Conservation (phyloP, 2,888 invertebrate species). For the Spisula subtruncata region DNA sequence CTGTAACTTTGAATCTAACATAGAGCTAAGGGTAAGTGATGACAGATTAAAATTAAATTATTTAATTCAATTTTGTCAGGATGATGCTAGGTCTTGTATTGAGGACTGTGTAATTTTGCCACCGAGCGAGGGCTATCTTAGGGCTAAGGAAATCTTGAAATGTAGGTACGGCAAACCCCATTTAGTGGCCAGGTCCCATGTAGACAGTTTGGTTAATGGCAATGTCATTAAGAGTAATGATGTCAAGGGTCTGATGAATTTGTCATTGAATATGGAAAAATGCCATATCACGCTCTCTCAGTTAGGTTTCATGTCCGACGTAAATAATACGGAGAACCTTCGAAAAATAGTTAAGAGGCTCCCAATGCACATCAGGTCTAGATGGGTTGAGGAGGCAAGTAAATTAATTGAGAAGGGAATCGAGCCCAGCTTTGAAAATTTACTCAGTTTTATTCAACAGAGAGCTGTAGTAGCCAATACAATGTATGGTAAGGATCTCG, state of each 20-base stretch:
- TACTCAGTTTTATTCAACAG: neutral
- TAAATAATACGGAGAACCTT: constrained; percentile 34
- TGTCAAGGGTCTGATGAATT: constrained; percentile 35
- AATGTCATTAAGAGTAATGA: constrained; percentile 24
- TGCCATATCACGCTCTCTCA: constrained; percentile 29
- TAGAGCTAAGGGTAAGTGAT: constrained; percentile 30
- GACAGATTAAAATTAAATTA: constrained; percentile 36
- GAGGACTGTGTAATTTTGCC: constrained; percentile 42
- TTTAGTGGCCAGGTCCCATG: constrained; percentile 34
- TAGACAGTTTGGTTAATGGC: constrained; percentile 33
- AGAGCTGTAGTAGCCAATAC: constrained; percentile 28
- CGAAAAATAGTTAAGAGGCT: constrained; percentile 29
- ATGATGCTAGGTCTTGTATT: constrained; percentile 33
- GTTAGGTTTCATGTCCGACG: constrained; percentile 16
- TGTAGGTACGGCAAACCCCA: constrained; percentile 40
- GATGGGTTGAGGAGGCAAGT: constrained; percentile 13
- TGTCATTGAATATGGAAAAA: constrained; percentile 37
- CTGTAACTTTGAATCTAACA: constrained; percentile 35
- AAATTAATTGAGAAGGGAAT: constrained; percentile 13
- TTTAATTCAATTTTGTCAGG: constrained; percentile 37
- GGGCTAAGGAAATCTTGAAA: constrained; percentile 34
- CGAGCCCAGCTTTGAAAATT: constrained; percentile 18
- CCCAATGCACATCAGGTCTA: constrained; percentile 24
- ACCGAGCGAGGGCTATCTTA: constrained; percentile 9
- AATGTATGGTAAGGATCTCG: constrained; percentile 30